Evolutionary conservation across 2,113 vertebrate genomes (phyloP).

Genomic region (Ondatra zibethicus): DNA sequence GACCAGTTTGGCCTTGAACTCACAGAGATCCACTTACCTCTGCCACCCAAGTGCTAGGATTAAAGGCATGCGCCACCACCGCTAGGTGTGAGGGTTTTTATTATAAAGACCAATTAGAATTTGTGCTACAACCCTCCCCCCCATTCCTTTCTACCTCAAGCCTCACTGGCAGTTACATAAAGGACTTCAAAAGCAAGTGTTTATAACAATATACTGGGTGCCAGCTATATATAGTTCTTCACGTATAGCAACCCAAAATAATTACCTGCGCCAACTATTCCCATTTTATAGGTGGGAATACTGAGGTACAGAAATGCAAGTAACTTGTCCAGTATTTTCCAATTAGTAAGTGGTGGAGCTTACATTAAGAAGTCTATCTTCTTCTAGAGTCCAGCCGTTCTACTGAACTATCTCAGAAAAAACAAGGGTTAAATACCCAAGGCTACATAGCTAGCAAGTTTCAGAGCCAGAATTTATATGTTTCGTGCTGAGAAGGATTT

Average conservation of each 20-base stretch:
- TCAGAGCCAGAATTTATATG: background rate
- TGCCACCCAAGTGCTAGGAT: too few relatives aligned
- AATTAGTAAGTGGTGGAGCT: background rate
- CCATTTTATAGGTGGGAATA: background rate
- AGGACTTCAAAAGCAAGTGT: background rate
- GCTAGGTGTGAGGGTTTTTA: too few relatives aligned
- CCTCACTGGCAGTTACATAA: too few relatives aligned
- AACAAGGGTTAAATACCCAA: constrained; percentile 4
- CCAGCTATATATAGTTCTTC: background rate
- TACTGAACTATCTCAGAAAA: constrained; percentile 20
- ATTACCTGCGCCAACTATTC: background rate
- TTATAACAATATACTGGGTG: background rate
- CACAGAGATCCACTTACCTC: too few relatives aligned
- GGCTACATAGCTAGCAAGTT: constrained; percentile 5
- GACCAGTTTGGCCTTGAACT: too few relatives aligned
- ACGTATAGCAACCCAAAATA: background rate
- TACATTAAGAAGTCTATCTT: background rate
- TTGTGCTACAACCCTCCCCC: too few relatives aligned
- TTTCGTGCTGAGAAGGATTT: background rate
- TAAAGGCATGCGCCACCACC: too few relatives aligned
- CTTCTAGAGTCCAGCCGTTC: background rate
- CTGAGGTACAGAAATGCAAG: background rate
- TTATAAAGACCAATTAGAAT: too few relatives aligned
- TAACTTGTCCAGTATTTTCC: background rate
- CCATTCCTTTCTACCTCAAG: too few relatives aligned